Evolutionary conservation across 2,888 invertebrate genomes (phyloP).

Genomic region (Melikaiella ostensackeni): DNA sequence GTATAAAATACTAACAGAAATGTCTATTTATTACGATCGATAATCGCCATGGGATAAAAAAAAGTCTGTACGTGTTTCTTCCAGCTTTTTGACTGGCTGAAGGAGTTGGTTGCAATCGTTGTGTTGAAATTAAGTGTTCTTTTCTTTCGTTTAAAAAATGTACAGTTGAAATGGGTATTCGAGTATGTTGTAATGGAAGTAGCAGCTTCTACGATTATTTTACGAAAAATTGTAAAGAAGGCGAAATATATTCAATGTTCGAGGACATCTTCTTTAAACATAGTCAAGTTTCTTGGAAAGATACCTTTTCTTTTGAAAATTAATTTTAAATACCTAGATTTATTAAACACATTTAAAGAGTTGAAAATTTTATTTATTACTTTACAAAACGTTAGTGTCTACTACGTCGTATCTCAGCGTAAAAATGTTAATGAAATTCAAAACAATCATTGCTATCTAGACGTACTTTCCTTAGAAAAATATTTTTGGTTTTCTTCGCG

Average conservation of each 20-base stretch:
- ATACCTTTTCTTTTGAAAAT: background rate
- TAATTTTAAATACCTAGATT: background rate
- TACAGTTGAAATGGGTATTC: slow-evolving; percentile 21
- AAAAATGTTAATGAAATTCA: background rate
- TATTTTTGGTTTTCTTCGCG: background rate
- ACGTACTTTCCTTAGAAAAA: background rate
- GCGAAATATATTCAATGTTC: slow-evolving; percentile 38
- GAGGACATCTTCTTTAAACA: slow-evolving; percentile 32
- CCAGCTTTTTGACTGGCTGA: slow-evolving; percentile 15
- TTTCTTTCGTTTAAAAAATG: slow-evolving; percentile 17
- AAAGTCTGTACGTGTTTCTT: slow-evolving; percentile 28
- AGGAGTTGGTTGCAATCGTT: slow-evolving; percentile 10
- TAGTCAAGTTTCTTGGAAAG: background rate
- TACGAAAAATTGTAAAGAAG: slow-evolving; percentile 25
- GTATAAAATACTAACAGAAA: slow-evolving; percentile 9
- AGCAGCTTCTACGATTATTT: slow-evolving; percentile 13
- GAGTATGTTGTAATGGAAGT: slow-evolving; percentile 18
- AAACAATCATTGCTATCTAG: slow-evolving; percentile 4
- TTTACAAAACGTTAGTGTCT: background rate
- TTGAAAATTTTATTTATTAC: background rate
- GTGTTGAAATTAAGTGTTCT: background rate
- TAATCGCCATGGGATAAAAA: slow-evolving; percentile 21
- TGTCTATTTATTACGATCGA: slow-evolving; percentile 23
- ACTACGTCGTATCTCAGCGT: background rate
- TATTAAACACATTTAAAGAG: background rate